Evolutionary conservation across 2,888 invertebrate genomes (phyloP).

Genomic region (Metalampra italica): DNA sequence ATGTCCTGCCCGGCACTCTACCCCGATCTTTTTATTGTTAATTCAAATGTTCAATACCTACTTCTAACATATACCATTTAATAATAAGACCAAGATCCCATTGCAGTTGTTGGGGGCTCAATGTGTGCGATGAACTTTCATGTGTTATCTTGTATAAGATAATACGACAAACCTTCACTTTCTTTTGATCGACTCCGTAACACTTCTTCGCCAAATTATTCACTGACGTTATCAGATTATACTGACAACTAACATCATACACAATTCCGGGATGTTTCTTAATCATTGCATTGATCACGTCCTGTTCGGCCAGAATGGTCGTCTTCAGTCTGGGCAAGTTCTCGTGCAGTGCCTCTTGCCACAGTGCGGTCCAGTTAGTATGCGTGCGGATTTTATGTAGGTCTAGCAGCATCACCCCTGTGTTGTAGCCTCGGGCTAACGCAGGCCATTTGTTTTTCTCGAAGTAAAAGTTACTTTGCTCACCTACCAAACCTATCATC

Average conservation of each 20-base stretch:
- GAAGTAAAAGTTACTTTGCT: constrained; percentile 94
- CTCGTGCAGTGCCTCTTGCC: constrained; percentile 83
- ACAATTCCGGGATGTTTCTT: constrained; percentile 86
- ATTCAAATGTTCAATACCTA: too few species aligned
- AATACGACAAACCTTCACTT: constrained; percentile 80
- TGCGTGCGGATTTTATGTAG: constrained; percentile 81
- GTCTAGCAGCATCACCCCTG: constrained; percentile 90
- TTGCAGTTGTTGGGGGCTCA: too few species aligned
- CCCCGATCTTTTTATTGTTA: too few species aligned
- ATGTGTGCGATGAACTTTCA: too few species aligned
- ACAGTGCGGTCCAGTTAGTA: constrained; percentile 85
- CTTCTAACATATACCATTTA: too few species aligned
- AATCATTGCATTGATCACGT: constrained; percentile 93
- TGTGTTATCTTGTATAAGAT: too few species aligned
- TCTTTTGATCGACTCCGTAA: constrained; percentile 81
- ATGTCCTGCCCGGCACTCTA: too few species aligned
- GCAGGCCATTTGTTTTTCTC: constrained; percentile 92
- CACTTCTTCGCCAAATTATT: constrained; percentile 89
- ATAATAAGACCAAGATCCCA: too few species aligned
- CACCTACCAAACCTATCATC: constrained; percentile 92
- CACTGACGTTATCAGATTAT: constrained; percentile 94
- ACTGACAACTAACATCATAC: constrained; percentile 89
- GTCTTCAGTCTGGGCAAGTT: constrained; percentile 78
- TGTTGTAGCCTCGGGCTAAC: constrained; percentile 87
- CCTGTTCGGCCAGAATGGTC: constrained; percentile 92